phyloP scores from a whole-genome alignment of 2,113 vertebrate species.

The Pachyramphus minor region DNA sequence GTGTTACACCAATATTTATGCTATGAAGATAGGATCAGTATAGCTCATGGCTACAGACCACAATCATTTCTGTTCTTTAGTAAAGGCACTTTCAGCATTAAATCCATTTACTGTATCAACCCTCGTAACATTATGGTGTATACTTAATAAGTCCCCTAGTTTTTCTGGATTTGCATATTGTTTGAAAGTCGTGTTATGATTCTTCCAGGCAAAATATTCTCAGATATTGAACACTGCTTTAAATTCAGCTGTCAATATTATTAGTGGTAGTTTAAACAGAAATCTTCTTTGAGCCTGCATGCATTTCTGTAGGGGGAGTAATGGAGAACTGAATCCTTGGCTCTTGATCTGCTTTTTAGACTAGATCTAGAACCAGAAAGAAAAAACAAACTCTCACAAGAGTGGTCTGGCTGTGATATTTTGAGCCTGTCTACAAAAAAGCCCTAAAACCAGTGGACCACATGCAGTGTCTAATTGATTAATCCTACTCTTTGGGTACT shows the following conservation, averaged over 20 bases:
- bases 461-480: slow-evolving; percentile 17
- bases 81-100: neutral
- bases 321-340: neutral
- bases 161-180: neutral
- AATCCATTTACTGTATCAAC: neutral
- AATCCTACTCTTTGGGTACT: slow-evolving; percentile 23
- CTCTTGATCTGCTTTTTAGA: neutral
- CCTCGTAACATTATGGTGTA: neutral
- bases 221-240: neutral
- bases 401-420: neutral
- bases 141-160: neutral
- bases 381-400: neutral
- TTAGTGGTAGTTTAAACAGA: neutral
- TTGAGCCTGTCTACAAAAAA: neutral
- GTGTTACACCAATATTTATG: neutral
- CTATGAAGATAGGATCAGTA: neutral
- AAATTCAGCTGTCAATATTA: neutral
- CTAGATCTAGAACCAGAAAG: neutral
- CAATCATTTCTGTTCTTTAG: neutral
- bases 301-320: neutral
- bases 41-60: neutral
- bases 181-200: neutral
- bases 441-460: neutral
- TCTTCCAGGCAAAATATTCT: neutral
- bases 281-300: neutral